A percentile compares a stretch with the other conserved stretches of the same genome.
phyloP scores from a whole-genome alignment of 1,140 invertebrate species.

The Drosophila azteca region DNA sequence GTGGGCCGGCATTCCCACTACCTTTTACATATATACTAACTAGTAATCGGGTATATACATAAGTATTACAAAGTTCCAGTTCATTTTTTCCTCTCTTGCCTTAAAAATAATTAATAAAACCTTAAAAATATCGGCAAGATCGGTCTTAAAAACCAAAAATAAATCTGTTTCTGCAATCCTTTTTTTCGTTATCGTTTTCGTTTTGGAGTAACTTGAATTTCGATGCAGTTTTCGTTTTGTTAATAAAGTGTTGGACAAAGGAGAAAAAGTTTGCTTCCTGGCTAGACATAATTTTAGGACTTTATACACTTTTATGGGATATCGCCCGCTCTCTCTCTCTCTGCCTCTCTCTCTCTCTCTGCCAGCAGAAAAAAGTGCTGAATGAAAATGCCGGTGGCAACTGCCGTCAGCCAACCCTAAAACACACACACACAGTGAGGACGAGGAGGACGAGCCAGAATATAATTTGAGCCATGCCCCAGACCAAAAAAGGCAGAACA shows the following conservation, averaged over 20 bases:
- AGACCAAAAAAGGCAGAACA: constrained; percentile 18
- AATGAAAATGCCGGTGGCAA: constrained; percentile 36
- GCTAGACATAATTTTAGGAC: constrained; percentile 77
- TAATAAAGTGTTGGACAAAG: constrained; percentile 64
- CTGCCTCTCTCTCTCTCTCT: neutral
- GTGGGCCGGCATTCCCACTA: too few relatives aligned
- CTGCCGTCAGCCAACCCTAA: constrained; percentile 50
- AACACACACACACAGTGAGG: constrained; percentile 49
- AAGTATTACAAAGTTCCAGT: too few relatives aligned
- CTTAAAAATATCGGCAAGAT: too few relatives aligned
- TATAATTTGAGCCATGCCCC: constrained; percentile 63
- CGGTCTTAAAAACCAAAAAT: too few relatives aligned
- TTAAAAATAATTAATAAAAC: too few relatives aligned
- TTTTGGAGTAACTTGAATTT: neutral
- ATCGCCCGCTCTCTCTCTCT: constrained; percentile 8
- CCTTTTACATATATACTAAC: too few relatives aligned
- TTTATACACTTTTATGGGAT: constrained; percentile 48
- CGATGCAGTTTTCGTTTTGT: constrained; percentile 15
- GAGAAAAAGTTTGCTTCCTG: constrained; percentile 78
- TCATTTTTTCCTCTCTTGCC: too few relatives aligned
- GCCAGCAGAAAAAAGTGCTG: constrained; percentile 4
- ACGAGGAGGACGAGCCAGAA: constrained; percentile 37
- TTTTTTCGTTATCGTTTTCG: too few relatives aligned
- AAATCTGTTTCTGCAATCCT: too few relatives aligned
- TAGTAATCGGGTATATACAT: too few relatives aligned